Base-by-base conservation (phyloP, 2,888 invertebrate genomes). In the Cryptus viduatorius region DNA sequence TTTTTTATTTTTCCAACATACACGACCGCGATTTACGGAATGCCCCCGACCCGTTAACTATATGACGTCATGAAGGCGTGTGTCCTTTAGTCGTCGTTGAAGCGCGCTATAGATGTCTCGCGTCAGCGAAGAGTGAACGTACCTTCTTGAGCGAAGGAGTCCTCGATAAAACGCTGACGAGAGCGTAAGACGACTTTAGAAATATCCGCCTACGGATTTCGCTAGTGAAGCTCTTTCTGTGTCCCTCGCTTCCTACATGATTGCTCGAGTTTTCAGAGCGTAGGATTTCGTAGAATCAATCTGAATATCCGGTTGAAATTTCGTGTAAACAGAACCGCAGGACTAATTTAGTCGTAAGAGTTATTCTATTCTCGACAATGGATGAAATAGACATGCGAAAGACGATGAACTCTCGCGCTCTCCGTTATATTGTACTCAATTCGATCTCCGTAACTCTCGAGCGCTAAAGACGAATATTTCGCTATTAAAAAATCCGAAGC, bases 271-370 rank as follows among this genome's bases (percentile, higher is more conserved):
- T 80, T 77, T 37, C 68, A 80, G 79, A 76, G 67, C 76, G 67
- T 72, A 65, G 65, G 68, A 76, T 67, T 83, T 83, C 83, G 80
- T 72, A 59, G 77, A 83, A 83, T 80, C 83, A 77, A 83, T 80
- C 67, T 50, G 72, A 61, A 68, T 80, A 79, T 77, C 76, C 77
- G 72, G 77, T 61, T 31, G 67, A 44, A 65, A 14, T 76, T 72
- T 76, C 67, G 48, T 14, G 50, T 68, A 80, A 61, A 68, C 61
- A 29, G 12, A 29, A 10, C 29, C 10, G 12, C 29, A 37, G 19
- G 48, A 56, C 44, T 14, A 16, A 56, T 73, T 79, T 64, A 61
- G 72, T 68, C 50, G 19, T 12, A 19, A 37, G 50, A 31, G 14
- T 50, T 42, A 65, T 76, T 48, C 59, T 61, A 61, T 64, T 50